A percentile compares a stretch with the other conserved stretches of the same genome.
Evolutionary conservation across 2,113 vertebrate species (phyloP).

Genomic region (Macrotis lagotis): DNA sequence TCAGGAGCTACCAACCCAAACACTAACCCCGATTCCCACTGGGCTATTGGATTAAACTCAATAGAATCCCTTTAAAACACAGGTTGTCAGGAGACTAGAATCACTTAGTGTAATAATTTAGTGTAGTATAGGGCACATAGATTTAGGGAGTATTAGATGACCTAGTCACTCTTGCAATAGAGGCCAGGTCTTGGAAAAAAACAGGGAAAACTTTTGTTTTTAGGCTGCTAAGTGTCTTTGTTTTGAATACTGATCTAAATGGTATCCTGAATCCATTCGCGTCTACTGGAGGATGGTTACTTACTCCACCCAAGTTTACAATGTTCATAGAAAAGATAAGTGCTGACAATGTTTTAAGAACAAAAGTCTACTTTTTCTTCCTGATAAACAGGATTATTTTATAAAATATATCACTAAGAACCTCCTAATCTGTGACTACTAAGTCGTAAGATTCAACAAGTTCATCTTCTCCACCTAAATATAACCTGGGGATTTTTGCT

Average conservation of each 20-base stretch:
- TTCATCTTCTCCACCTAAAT: neutral
- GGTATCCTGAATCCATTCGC: neutral
- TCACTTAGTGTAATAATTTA: neutral
- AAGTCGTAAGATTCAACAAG: neutral
- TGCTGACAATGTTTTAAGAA: neutral
- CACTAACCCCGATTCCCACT: neutral
- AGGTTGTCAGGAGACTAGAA: neutral
- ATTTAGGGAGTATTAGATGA: neutral
- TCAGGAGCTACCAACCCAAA: neutral
- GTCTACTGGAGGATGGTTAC: neutral
- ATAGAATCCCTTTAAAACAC: slow-evolving; percentile 18
- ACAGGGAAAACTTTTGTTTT: neutral
- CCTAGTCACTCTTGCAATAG: neutral
- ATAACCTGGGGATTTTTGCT: neutral
- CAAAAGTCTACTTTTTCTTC: neutral
- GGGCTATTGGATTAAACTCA: neutral
- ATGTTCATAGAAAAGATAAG: neutral
- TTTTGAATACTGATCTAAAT: too few species aligned
- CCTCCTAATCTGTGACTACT: neutral
- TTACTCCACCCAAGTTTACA: neutral
- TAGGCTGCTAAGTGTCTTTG: neutral
- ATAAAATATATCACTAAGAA: neutral
- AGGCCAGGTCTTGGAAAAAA: neutral
- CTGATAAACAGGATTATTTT: neutral
- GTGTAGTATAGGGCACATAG: neutral